Evolutionary conservation across 2,113 vertebrate genomes (phyloP).

Genomic region (Atherinomorus stipes): DNA sequence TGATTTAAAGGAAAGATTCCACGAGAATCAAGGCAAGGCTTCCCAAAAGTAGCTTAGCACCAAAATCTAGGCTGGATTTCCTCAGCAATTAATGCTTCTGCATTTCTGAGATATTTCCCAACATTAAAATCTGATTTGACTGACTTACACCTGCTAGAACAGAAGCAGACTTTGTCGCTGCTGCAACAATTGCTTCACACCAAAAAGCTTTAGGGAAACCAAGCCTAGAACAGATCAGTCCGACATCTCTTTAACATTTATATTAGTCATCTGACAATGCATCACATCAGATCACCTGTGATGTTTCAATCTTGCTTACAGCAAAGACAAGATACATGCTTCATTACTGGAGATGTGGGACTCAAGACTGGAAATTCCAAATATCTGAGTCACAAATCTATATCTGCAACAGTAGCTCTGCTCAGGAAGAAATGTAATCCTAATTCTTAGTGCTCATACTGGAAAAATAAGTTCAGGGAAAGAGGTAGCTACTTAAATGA

Average conservation of each 20-base stretch:
- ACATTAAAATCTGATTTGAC: constrained; percentile 16
- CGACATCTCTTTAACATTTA: constrained; percentile 32
- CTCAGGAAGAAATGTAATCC: constrained; percentile 14
- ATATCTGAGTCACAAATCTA: constrained; percentile 24
- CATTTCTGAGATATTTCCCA: constrained; percentile 2
- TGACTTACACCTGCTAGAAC: neutral
- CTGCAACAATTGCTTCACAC: neutral
- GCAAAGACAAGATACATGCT: constrained; percentile 34
- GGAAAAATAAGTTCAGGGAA: constrained; percentile 21
- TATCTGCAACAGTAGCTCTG: constrained; percentile 42
- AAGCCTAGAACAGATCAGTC: constrained; percentile 29
- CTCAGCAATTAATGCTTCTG: neutral
- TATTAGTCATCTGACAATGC: constrained; percentile 34
- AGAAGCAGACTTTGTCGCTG: constrained; percentile 2
- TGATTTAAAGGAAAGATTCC: constrained; percentile 49
- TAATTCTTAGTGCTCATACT: constrained; percentile 39
- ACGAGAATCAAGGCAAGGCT: constrained; percentile 50
- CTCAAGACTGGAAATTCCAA: constrained; percentile 10
- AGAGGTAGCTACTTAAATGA: constrained; percentile 51
- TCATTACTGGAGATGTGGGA: constrained; percentile 31
- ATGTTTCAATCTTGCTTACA: constrained; percentile 21
- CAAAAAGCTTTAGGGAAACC: constrained; percentile 40
- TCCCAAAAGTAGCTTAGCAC: constrained; percentile 55
- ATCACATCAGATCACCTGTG: constrained; percentile 44
- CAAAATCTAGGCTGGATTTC: constrained; percentile 40